phyloP scores from a whole-genome alignment of 2,113 vertebrate genomes.

The Pterocles gutturalis region DNA sequence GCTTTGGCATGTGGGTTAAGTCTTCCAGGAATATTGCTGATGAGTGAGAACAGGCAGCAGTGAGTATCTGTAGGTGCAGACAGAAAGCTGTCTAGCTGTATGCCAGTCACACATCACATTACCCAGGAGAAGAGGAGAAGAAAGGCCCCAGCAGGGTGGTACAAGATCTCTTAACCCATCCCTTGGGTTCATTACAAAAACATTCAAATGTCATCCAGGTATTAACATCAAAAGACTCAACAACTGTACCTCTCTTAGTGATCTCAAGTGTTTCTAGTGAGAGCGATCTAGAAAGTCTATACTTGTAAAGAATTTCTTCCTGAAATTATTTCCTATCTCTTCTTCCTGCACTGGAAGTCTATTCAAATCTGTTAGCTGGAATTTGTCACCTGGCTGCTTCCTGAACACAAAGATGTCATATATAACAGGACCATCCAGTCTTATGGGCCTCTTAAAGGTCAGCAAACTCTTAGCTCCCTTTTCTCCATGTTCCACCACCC shows the following conservation, averaged over 20 bases:
- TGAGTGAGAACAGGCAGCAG: not conserved
- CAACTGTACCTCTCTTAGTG: not conserved
- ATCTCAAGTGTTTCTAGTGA: not conserved
- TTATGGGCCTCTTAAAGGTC: not conserved
- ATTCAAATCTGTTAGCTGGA: not conserved
- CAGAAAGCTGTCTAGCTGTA: not conserved
- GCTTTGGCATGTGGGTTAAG: not conserved
- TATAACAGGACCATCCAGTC: not conserved
- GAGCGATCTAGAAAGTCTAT: not conserved
- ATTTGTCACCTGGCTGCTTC: not conserved
- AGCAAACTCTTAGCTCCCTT: not conserved
- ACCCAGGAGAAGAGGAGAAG: not conserved
- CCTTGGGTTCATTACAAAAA: not conserved
- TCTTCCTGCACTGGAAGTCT: not conserved
- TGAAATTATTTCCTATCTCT: not conserved
- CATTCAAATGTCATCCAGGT: not conserved
- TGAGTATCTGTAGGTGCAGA: not conserved
- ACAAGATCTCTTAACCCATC: not conserved
- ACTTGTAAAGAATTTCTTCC: not conserved
- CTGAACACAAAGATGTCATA: not conserved
- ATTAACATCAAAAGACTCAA: not conserved
- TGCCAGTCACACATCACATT: not conserved
- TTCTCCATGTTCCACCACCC: not conserved
- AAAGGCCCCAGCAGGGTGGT: not conserved
- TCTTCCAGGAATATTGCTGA: not conserved